A percentile compares a stretch with the other conserved stretches of the same genome.
Evolutionary conservation across 2,888 invertebrate genomes (phyloP).

Genomic region (Cremastobaeus sp.): DNA sequence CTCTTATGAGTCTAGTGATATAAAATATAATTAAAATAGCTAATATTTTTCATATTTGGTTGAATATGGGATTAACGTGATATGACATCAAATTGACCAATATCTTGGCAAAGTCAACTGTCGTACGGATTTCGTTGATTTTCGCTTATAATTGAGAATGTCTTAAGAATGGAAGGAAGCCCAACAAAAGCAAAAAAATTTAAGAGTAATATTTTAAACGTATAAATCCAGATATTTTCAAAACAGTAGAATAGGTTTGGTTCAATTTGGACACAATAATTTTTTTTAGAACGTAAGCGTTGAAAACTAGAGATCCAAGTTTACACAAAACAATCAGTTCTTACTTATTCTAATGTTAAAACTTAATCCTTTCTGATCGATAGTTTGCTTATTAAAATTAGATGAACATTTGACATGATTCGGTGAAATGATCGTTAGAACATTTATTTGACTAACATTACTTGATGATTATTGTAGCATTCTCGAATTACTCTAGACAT

Average conservation of each 20-base stretch:
- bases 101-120: constrained; percentile 21
- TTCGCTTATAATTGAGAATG: too few species aligned
- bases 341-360: constrained; percentile 11
- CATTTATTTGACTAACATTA: constrained; percentile 7
- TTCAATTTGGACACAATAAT: too few species aligned
- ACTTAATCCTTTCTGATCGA: neutral
- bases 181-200: too few species aligned
- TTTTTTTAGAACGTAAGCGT: too few species aligned
- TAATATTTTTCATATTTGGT: constrained; percentile 46
- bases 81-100: constrained; percentile 35
- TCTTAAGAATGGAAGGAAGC: too few species aligned
- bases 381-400: neutral
- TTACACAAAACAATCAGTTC: constrained; percentile 17
- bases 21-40: constrained; percentile 40
- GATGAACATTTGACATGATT: constrained; percentile 3
- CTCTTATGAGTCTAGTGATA: constrained; percentile 49
- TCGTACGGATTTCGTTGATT: too few species aligned
- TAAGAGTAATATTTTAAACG: too few species aligned
- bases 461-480: constrained; percentile 1
- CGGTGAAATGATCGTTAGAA: too few species aligned
- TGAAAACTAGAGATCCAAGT: constrained; percentile 24
- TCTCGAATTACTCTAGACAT: constrained; percentile 13
- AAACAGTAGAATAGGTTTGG: too few species aligned
- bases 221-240: too few species aligned
- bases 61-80: constrained; percentile 34